A percentile compares a stretch with the other conserved stretches of the same genome.
Conservation (phyloP, 2,797 vertebrate genomes). For the Simalia tracyae region DNA sequence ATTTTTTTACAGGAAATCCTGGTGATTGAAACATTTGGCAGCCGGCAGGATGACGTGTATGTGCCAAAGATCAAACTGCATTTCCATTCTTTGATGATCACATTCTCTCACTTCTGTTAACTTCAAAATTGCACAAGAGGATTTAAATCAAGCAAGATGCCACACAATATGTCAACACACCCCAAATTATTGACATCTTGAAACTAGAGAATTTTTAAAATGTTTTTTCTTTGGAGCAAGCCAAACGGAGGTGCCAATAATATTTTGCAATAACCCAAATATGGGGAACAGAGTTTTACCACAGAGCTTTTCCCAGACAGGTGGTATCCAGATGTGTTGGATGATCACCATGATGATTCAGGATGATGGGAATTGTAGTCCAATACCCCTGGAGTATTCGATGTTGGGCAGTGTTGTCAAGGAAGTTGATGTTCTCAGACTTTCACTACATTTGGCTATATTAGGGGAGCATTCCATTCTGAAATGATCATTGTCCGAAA, state of each 20-base stretch:
- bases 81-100: constrained; percentile 49
- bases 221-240: background rate
- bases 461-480: background rate
- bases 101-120: background rate
- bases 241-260: background rate
- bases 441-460: background rate
- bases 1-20: constrained; percentile 1
- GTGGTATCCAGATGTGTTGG: background rate
- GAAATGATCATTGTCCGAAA: background rate
- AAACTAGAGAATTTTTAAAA: background rate
- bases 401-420: background rate
- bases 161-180: background rate
- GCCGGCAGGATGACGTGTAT: constrained; percentile 34
- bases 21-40: constrained; percentile 52
- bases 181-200: background rate
- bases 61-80: constrained; percentile 36
- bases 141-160: background rate
- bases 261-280: no score
- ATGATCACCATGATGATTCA: background rate
- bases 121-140: background rate
- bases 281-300: accelerated
- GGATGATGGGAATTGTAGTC: background rate
- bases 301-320: background rate
- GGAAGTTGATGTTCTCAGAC: background rate
- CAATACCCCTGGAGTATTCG: background rate